phyloP scores from a whole-genome alignment of 2,888 invertebrate species.

The Nymphalis c-album region DNA sequence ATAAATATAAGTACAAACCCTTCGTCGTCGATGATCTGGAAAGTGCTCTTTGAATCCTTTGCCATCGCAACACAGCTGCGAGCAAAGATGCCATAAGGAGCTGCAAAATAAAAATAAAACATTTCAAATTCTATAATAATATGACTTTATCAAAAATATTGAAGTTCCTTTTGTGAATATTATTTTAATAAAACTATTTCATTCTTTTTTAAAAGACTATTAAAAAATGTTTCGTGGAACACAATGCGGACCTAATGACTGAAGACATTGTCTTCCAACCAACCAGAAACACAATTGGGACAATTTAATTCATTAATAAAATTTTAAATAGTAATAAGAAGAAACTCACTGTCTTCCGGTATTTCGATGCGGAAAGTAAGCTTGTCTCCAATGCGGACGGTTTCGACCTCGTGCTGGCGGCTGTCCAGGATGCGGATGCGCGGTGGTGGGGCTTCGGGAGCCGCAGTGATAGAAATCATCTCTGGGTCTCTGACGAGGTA shows the following conservation, averaged over 20 bases:
- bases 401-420: constrained; percentile 93
- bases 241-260: background rate
- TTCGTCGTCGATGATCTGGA: constrained; percentile 97
- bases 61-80: constrained; percentile 98
- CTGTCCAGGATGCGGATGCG: constrained; percentile 95
- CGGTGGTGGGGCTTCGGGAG: constrained; percentile 96
- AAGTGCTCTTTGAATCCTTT: constrained; percentile 96
- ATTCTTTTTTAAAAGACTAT: too few species aligned
- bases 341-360: constrained; percentile 93
- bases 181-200: too few species aligned
- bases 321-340: constrained; percentile 10
- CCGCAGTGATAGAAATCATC: constrained; percentile 97
- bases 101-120: too few species aligned
- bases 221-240: background rate
- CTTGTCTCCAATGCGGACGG: constrained; percentile 96
- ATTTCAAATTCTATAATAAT: too few species aligned
- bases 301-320: background rate
- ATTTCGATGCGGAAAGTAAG: constrained; percentile 97
- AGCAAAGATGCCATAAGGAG: constrained; percentile 97
- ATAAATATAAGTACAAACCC: constrained; percentile 80
- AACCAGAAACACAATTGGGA: too few species aligned
- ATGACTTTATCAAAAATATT: too few species aligned
- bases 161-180: too few species aligned
- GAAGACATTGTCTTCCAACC: background rate
- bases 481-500: constrained; percentile 89